Evolutionary conservation across 2,113 vertebrate genomes (phyloP), one percentile per base, ranked within the genome.

Genomic region (Sminthopsis crassicaudata): DNA sequence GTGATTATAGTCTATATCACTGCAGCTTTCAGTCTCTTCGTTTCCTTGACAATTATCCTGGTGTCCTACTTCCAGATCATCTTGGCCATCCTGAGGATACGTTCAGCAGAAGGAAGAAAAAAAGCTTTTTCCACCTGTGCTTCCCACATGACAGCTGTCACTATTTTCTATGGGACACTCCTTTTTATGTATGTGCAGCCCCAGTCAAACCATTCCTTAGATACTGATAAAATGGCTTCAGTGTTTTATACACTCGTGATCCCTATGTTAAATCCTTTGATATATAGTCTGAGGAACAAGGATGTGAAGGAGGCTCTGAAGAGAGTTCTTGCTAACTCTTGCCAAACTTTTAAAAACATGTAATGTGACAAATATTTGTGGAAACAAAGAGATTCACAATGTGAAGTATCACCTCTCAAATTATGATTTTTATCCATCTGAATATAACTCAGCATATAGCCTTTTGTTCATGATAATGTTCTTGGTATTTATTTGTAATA

Each of bases 251-350:
- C 96, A 0, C 57, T 97, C 2, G 53, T 97, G 16, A 96, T 96
- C 26, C 97, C 97, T 25, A 95, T 97, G 97, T 57, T 97, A 60
- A 98, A 97, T 14, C 96, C 97, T 27, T 53, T 97, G 42, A 96
- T 98, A 50, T 97, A 97, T 53, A 92, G 67, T 5, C n/a, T 84
- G n/a, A 42, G 67, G 19, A 84, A 84, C 16, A 42, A 84, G n/a
- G 67, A 92, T 60, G 54, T 92, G 46, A 92, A 92, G 48, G 46
- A 57, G 27, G 91, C 54, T 60, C 6, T 60, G 12, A 57, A 27
- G 14, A 60, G 46, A 50, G 8, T 60, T 19, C 7, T 84, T 26
- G 42, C 2, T 19, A 42, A 42, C 6, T n/a, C 67, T 42, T 23
- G 19, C 1, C 16, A 84, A 84, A 84, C 4, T 22, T 42, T 22